Conservation (phyloP, 2,113 vertebrate genomes). For the Chauna torquata region DNA sequence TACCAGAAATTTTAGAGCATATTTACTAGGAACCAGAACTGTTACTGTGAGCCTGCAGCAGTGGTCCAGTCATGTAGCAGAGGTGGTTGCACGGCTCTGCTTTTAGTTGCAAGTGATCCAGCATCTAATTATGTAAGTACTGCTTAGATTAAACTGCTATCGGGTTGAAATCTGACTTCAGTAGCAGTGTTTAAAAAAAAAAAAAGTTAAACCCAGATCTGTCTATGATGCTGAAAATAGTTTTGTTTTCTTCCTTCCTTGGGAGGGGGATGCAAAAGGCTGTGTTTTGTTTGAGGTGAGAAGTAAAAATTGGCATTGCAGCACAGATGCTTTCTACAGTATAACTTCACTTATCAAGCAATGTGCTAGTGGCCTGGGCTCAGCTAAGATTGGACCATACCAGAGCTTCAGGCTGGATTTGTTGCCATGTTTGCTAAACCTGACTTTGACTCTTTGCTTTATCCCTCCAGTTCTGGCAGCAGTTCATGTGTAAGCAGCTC, state of each 20-base stretch:
- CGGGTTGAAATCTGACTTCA: background rate
- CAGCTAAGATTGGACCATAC: background rate
- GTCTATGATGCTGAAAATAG: background rate
- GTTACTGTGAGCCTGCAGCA: background rate
- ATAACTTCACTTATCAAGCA: fast-evolving
- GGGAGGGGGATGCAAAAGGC: too few species aligned
- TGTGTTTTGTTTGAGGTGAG: background rate
- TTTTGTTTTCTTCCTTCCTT: background rate
- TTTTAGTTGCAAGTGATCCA: background rate
- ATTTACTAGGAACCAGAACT: background rate
- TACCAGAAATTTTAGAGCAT: fast-evolving
- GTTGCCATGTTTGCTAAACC: background rate
- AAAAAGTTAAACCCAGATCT: background rate
- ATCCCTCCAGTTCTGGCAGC: background rate
- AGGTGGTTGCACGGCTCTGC: background rate
- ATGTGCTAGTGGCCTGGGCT: background rate
- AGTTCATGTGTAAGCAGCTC: fast-evolving
- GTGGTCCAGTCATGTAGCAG: background rate
- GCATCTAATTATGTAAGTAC: fast-evolving
- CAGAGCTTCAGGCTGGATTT: fast-evolving
- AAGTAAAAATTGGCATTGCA: too few species aligned
- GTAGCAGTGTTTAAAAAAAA: background rate
- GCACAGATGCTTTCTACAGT: background rate
- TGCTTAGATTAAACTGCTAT: background rate
- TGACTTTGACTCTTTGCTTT: background rate